Evolutionary conservation across 2,888 invertebrate species (phyloP).

Genomic region (Drosophila mayaguana): DNA sequence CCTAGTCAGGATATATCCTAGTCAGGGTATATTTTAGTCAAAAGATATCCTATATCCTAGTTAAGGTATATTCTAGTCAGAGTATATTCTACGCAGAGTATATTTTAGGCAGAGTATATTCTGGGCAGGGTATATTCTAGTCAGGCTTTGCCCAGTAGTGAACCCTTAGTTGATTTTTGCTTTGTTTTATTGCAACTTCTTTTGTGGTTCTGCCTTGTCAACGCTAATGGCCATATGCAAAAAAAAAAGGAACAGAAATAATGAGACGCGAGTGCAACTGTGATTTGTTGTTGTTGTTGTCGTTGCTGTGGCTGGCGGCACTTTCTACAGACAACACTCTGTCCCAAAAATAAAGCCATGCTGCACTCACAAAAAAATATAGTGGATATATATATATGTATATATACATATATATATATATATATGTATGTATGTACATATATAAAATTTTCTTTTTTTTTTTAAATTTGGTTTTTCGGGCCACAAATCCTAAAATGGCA

Average conservation of each 20-base stretch:
- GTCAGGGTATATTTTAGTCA: too few relatives aligned
- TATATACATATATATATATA: conserved; percentile 22
- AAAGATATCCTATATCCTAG: too few relatives aligned
- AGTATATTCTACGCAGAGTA: too few relatives aligned
- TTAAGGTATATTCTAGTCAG: too few relatives aligned
- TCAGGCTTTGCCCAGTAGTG: not conserved
- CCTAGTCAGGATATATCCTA: too few relatives aligned
- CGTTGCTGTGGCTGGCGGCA: conserved; percentile 57
- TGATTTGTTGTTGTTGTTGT: conserved; percentile 53
- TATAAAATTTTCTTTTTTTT: conserved; percentile 33
- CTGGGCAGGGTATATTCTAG: not conserved
- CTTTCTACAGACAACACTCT: conserved; percentile 67
- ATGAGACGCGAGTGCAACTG: conserved; percentile 62
- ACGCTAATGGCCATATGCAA: conserved; percentile 79
- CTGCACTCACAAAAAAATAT: conserved; percentile 56
- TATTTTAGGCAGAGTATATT: too few relatives aligned
- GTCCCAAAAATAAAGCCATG: conserved; percentile 78
- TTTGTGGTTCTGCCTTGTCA: conserved; percentile 79
- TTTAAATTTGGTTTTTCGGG: conserved; percentile 51
- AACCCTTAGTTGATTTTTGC: not conserved
- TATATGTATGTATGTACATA: not conserved
- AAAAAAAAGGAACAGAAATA: conserved; percentile 54
- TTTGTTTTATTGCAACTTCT: conserved; percentile 60
- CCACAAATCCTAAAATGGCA: conserved; percentile 82
- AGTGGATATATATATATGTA: too few relatives aligned